Conservation (phyloP, 1,140 invertebrate genomes). For the Cheumatopsyche charites region DNA sequence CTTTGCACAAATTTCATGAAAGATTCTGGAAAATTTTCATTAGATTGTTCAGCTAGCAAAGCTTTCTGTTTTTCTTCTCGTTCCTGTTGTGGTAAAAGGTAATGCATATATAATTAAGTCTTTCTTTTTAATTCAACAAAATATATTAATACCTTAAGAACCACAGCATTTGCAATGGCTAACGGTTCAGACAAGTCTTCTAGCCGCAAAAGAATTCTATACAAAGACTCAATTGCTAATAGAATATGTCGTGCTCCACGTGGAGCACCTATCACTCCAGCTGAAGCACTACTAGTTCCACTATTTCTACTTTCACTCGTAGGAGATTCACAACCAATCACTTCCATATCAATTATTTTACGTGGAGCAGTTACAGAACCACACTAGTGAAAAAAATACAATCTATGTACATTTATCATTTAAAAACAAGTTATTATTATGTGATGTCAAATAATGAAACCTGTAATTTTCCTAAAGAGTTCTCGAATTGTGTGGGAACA, state of each 20-base stretch:
- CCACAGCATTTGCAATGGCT: conserved; percentile 68
- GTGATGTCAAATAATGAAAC: too few relatives aligned
- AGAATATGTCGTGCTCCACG: conserved; percentile 75
- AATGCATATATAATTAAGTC: conserved; percentile 51
- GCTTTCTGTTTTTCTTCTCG: conserved; percentile 65
- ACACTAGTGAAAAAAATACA: conserved; percentile 60
- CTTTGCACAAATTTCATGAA: conserved; percentile 51
- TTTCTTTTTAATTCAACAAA: conserved; percentile 45
- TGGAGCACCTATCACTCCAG: conserved; percentile 35
- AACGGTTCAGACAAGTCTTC: conserved; percentile 77
- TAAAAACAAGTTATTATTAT: too few relatives aligned
- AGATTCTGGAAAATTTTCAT: conserved; percentile 24
- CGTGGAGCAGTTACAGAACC: conserved; percentile 90
- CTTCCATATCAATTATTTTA: conserved; percentile 90
- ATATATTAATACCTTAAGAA: conserved; percentile 60
- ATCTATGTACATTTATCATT: conserved; percentile 20
- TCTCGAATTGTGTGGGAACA: conserved; percentile 86
- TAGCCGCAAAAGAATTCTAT: conserved; percentile 70
- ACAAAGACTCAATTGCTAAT: conserved; percentile 81
- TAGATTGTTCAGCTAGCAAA: conserved; percentile 56
- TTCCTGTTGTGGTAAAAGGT: conserved; percentile 52
- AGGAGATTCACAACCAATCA: conserved; percentile 67
- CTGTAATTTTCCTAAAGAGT: conserved; percentile 85
- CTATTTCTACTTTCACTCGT: conserved; percentile 46
- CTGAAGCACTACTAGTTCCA: conserved; percentile 49